Percentiles rank a stretch among this genome's conserved stretches.
Conservation (phyloP, 2,113 vertebrate genomes). For the Misgurnus anguillicaudatus region DNA sequence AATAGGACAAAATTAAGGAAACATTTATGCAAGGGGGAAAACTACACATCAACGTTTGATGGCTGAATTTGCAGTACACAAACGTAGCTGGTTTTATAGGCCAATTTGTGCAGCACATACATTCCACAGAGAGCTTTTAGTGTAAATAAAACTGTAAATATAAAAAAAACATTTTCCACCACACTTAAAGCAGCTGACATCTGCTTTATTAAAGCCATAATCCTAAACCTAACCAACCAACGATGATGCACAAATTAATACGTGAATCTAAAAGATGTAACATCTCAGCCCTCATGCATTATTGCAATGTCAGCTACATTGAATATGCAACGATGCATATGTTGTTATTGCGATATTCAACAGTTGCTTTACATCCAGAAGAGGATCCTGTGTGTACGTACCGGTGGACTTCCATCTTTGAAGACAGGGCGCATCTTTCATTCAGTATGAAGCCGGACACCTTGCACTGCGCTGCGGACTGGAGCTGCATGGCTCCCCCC, state of each 20-base stretch:
- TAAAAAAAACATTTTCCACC: slow-evolving; percentile 24
- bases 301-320: slow-evolving; percentile 2
- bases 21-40: background rate
- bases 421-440: slow-evolving; percentile 54
- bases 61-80: slow-evolving; percentile 22
- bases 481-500: slow-evolving; percentile 59
- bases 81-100: slow-evolving; percentile 26
- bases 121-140: slow-evolving; percentile 26
- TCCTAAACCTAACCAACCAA: background rate
- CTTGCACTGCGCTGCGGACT: slow-evolving; percentile 56
- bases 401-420: slow-evolving; percentile 64
- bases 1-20: background rate
- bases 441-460: slow-evolving; percentile 56
- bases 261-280: background rate
- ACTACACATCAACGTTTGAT: slow-evolving; percentile 20
- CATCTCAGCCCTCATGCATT: background rate
- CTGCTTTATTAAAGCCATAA: slow-evolving; percentile 24
- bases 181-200: background rate
- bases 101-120: slow-evolving; percentile 30
- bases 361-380: slow-evolving; percentile 35
- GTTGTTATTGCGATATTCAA: slow-evolving; percentile 19
- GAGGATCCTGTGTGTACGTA: slow-evolving; percentile 47
- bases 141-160: slow-evolving; percentile 4
- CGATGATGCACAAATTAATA: background rate
- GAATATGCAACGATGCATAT: slow-evolving; percentile 3